Evolutionary conservation across 2,113 vertebrate species (phyloP).

Genomic region (Barnardius zonarius): DNA sequence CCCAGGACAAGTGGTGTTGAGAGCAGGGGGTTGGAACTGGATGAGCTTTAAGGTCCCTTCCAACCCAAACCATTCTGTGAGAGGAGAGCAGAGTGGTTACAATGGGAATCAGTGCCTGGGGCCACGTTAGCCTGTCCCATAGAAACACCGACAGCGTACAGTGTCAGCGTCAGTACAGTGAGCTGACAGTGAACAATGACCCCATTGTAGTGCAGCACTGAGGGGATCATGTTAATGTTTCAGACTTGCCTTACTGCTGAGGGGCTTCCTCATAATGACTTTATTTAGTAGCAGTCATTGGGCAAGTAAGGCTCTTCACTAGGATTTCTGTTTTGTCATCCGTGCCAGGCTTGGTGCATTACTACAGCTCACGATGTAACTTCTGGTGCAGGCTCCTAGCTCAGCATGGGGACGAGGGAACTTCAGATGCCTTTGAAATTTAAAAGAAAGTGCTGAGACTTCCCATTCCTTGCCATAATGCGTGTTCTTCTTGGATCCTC

Average conservation of each 20-base stretch:
- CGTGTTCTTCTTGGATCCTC: neutral
- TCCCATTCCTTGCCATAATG: neutral
- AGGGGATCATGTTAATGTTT: neutral
- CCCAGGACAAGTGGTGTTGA: too few relatives aligned
- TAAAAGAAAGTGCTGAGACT: neutral
- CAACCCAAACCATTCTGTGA: neutral
- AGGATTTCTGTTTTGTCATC: neutral
- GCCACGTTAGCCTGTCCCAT: neutral
- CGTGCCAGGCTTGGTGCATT: neutral
- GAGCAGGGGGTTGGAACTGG: neutral
- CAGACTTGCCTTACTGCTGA: neutral
- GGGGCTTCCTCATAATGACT: neutral
- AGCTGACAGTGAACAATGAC: neutral
- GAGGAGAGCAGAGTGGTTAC: neutral
- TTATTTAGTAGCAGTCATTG: neutral
- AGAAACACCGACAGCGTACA: fast-evolving
- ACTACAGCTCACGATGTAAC: fast-evolving
- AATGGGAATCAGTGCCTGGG: neutral
- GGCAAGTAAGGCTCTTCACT: neutral
- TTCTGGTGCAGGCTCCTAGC: neutral
- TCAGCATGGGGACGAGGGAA: neutral
- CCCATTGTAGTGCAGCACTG: neutral
- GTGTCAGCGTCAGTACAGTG: neutral
- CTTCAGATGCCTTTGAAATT: neutral
- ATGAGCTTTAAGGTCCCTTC: neutral